Evolutionary conservation across 2,888 invertebrate genomes (phyloP).

Genomic region (Andrena bucephala): DNA sequence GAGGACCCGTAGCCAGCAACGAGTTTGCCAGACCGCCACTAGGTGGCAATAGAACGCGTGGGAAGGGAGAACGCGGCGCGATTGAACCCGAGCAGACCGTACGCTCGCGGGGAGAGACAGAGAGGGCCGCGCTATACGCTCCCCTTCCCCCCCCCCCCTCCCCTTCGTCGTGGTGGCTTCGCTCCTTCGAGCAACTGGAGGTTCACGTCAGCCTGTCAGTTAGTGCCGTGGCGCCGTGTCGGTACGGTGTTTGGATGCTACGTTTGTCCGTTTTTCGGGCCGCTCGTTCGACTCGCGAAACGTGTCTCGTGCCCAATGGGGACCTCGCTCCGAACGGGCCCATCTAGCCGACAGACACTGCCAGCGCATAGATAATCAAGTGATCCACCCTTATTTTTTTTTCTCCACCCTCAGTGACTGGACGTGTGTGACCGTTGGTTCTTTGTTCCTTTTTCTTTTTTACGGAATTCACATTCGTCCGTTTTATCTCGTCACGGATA

Average conservation of each 20-base stretch:
- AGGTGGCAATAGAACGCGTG: constrained; percentile 75
- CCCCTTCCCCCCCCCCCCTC: constrained; percentile 49
- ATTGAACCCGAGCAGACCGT: constrained; percentile 38
- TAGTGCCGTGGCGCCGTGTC: constrained; percentile 84
- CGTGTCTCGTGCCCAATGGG: constrained; percentile 62
- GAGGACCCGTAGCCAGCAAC: constrained; percentile 52
- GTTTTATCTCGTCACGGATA: background rate
- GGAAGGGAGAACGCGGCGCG: constrained; percentile 34
- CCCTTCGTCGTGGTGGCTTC: constrained; percentile 37
- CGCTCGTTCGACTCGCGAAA: constrained; percentile 42
- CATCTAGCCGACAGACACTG: constrained; percentile 21
- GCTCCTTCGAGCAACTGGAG: constrained; percentile 69
- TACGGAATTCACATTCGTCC: background rate
- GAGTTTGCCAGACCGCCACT: constrained; percentile 71
- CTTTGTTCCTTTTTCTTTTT: background rate
- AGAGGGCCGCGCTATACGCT: constrained; percentile 31
- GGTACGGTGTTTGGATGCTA: constrained; percentile 68
- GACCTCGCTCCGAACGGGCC: constrained; percentile 26
- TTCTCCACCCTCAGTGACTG: constrained; percentile 22
- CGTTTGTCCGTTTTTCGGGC: constrained; percentile 44
- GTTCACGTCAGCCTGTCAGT: constrained; percentile 81
- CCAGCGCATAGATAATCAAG: constrained; percentile 33
- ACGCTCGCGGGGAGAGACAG: constrained; percentile 35
- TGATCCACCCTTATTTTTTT: constrained; percentile 27
- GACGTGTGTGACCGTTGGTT: constrained; percentile 44